Conservation (phyloP, 1,140 invertebrate species). For the Drosophila simulans region DNA sequence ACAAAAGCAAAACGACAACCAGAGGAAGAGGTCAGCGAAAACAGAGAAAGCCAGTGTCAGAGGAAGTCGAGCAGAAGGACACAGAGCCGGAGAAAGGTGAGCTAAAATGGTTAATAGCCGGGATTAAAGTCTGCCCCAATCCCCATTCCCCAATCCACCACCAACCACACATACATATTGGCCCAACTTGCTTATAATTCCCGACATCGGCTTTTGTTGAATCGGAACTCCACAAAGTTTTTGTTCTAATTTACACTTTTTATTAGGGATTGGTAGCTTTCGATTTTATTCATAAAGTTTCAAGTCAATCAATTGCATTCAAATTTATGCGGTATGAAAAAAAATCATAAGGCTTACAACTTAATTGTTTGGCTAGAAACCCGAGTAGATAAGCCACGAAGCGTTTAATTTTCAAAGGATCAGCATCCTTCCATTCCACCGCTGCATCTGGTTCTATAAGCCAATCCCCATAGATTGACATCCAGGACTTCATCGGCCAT, state of each 20-base stretch:
- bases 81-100: constrained; percentile 11
- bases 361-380: neutral
- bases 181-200: neutral
- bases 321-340: no score
- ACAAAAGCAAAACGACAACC: constrained; percentile 30
- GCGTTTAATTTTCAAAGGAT: neutral
- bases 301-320: no score
- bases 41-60: constrained; percentile 15
- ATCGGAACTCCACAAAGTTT: neutral
- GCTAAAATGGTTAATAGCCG: constrained; percentile 38
- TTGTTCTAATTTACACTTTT: neutral
- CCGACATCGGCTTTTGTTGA: neutral
- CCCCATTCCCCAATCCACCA: constrained; percentile 4
- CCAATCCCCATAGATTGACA: constrained; percentile 28
- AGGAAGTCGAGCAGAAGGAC: constrained; percentile 19
- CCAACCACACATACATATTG: no score
- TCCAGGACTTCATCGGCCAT: constrained; percentile 24
- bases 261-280: no score
- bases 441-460: neutral
- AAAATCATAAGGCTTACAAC: no score
- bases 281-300: no score
- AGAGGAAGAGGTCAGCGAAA: constrained; percentile 25
- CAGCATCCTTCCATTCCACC: neutral
- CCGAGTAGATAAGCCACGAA: neutral
- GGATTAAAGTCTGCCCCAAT: constrained; percentile 35